Evolutionary conservation across 92 coral and sea anemone species (phyloP).

Genomic region (Metridium senile): DNA sequence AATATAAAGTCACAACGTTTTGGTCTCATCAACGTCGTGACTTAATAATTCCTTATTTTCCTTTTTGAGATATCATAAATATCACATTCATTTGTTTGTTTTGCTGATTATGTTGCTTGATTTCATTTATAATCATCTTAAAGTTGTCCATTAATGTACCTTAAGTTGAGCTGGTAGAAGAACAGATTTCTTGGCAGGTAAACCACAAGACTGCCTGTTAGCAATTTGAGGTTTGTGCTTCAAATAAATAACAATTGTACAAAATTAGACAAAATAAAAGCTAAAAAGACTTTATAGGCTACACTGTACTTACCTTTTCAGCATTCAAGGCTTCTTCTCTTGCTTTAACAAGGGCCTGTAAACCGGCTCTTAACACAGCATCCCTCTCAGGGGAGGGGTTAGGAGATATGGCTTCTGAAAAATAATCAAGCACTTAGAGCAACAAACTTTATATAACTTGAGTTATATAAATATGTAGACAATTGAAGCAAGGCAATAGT

Average conservation of each 20-base stretch:
- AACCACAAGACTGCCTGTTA: constrained; percentile 25
- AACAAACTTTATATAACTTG: not conserved
- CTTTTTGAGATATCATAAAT: too few relatives aligned
- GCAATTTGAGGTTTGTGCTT: constrained; percentile 22
- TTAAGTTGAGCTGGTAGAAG: constrained; percentile 82
- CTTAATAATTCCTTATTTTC: too few relatives aligned
- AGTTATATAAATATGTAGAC: not conserved
- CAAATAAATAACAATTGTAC: not conserved
- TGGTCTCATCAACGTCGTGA: too few relatives aligned
- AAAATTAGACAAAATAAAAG: not conserved
- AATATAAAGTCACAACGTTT: too few relatives aligned
- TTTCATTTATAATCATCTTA: too few relatives aligned
- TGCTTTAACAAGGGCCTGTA: constrained; percentile 83
- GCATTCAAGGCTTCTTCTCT: constrained; percentile 62
- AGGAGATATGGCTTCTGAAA: constrained; percentile 52
- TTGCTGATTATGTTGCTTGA: too few relatives aligned
- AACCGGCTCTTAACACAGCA: constrained; percentile 87
- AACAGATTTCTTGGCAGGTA: constrained; percentile 74
- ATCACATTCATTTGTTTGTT: too few relatives aligned
- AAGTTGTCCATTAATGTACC: too few relatives aligned
- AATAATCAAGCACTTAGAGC: not conserved
- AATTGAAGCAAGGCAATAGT: not conserved
- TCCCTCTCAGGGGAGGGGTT: constrained; percentile 96
- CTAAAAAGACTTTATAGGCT: not conserved
- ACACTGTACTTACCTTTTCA: constrained; percentile 5